Evolutionary conservation across 2,797 vertebrate genomes (phyloP).

Genomic region (Sebastes vulpes): DNA sequence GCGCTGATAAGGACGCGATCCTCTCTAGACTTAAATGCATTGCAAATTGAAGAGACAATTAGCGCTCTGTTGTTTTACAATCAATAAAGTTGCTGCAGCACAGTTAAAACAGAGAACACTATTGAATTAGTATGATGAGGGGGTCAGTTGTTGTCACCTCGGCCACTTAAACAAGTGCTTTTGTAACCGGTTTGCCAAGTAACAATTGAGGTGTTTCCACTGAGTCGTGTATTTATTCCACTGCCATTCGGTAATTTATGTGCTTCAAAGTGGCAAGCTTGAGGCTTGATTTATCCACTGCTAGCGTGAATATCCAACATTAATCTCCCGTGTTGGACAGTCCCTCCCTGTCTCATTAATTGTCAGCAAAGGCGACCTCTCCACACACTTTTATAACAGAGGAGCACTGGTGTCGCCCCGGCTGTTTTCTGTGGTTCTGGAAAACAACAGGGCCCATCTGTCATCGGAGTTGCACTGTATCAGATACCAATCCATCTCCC

Average conservation of each 20-base stretch:
- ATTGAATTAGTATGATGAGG: slow-evolving; percentile 57
- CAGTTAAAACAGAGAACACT: slow-evolving; percentile 33
- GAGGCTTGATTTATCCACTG: slow-evolving; percentile 52
- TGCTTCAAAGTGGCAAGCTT: slow-evolving; percentile 27
- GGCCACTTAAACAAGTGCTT: slow-evolving; percentile 31
- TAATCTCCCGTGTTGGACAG: slow-evolving; percentile 52
- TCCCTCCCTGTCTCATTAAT: slow-evolving; percentile 57
- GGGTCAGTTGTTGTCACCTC: slow-evolving; percentile 46
- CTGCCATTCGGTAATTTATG: slow-evolving; percentile 18
- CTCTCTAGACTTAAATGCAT: slow-evolving; percentile 71
- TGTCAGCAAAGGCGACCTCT: slow-evolving; percentile 37
- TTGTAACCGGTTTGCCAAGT: slow-evolving; percentile 40
- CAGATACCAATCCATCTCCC: slow-evolving; percentile 57
- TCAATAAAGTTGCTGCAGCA: slow-evolving; percentile 71
- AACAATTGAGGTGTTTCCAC: slow-evolving; percentile 43
- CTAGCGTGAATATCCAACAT: slow-evolving; percentile 47
- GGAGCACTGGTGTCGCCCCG: not conserved
- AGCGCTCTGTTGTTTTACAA: slow-evolving; percentile 73
- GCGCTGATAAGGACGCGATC: slow-evolving; percentile 71
- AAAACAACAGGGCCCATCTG: slow-evolving; percentile 45
- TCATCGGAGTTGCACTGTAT: slow-evolving; percentile 49
- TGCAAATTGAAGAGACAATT: slow-evolving; percentile 77
- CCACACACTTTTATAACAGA: slow-evolving; percentile 3
- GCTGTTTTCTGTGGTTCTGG: slow-evolving; percentile 14
- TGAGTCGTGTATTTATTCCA: slow-evolving; percentile 7